Evolutionary conservation across 1,140 invertebrate species (phyloP), one percentile per base, ranked within the genome.

Genomic region (Pseudomyrmex concolor): DNA sequence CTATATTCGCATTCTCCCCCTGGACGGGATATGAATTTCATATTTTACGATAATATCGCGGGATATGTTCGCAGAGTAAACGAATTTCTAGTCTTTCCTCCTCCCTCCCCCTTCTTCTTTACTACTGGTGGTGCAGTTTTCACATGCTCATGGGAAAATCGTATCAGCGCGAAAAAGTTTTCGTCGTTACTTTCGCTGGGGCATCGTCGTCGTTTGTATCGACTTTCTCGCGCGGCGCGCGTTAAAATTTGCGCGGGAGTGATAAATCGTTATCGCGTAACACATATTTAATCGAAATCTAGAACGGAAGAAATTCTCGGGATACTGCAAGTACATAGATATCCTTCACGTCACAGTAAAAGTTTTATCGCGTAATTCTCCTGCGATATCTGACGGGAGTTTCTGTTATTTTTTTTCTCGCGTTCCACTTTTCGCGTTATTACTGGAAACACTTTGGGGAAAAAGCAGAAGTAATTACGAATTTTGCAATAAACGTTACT

Each of bases 1-100:
- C 34, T 34, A 34, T 57, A 62, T 74, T 13, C 66, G 51, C 76
- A 19, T 15, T 34, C 34, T 34, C 34, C 34, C 34, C 19, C 54
- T 43, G 19, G 51, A 48, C 70, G 48, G 62, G 67, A 90, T 88
- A 90, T 90, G 87, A 90, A 91, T 90, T 91, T 90, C 81, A 89
- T 90, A 91, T 89, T 85, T 87, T 84, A 88, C 87, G 87, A 89
- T 89, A 91, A 89, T 86, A 87, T 74, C 72, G 51, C 66, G 63
- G 87, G 71, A 88, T 85, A 82, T 88, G 86, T 62, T 73, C 54
- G 7, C 76, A 85, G 72, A 77, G 78, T 88, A 86, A 90, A 85
- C 85, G 83, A 89, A 88, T 88, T 67, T 78, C 72, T 78, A 48
- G 82, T 25, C 2, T n/a, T n/a, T 55, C 59, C 34, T 34, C 5